Evolutionary conservation across 2,797 vertebrate species (phyloP), one percentile per base, ranked within the genome.

Genomic region (Protonibea diacanthus): DNA sequence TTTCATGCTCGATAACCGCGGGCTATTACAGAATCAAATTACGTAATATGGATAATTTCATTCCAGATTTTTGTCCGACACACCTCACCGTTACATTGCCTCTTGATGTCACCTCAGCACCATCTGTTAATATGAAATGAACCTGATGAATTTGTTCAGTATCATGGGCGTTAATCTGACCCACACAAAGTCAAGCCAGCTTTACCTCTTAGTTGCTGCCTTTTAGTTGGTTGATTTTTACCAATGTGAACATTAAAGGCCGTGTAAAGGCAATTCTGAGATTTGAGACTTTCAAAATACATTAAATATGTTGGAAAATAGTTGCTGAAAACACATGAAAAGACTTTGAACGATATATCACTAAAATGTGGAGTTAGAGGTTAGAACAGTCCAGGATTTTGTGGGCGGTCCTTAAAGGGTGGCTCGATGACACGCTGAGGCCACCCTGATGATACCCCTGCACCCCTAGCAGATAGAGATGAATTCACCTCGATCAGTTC

Each of bases 71-170:
- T 59, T 44, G 59, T 61, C 61, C 47, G 60, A 44, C 25, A 63
- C 25, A 78, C 53, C 48, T 71, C 77, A 70, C 63, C 33, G 56
- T 58, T 76, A 45, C 66, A 44, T 70, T 53, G 61, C 70, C 38
- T 76, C 23, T 49, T 25, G 12, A 48, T 71, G 55, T 85, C 82
- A 73, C 75, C 73, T 78, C 40, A 49, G 56, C 63, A n/a, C 84
- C 78, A 81, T 76, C 80, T 85, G 80, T 64, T 75, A 61, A 60
- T 20, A 49, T 60, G 59, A 71, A 71, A 88, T 44, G 3, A 48
- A 69, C 55, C 23, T 58, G 56, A 76, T 70, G 49, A 77, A 83
- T 81, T 80, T 27, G 83, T 84, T 85, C 74, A 77, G 79, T 63
- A 80, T 73, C 63, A 76, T 53, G 18, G n/a, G 42, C 60, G 57